Conservation (phyloP, 2,113 vertebrate genomes). For the Colinus virginianus region DNA sequence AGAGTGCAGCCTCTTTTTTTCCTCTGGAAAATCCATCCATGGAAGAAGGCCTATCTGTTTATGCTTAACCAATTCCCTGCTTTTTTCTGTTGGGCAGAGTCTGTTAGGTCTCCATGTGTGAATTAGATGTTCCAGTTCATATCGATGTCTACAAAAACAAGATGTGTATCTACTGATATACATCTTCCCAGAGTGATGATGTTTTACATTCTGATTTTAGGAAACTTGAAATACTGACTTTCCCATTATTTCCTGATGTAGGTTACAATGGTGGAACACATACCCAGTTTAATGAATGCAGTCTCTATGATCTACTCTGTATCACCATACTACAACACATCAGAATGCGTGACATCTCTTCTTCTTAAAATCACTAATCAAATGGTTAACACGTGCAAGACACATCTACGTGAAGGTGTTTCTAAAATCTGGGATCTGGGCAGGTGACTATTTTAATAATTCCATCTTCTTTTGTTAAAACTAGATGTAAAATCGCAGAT, state of each 20-base stretch:
- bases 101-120: accelerated
- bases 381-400: constrained; percentile 83
- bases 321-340: constrained; percentile 84
- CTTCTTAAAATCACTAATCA: constrained; percentile 89
- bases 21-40: neutral
- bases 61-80: neutral
- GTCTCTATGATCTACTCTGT: constrained; percentile 81
- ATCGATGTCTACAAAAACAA: neutral
- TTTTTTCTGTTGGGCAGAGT: neutral
- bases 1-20: neutral
- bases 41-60: neutral
- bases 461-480: neutral
- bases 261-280: constrained; percentile 76
- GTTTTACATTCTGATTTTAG: neutral
- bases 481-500: neutral
- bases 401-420: constrained; percentile 76
- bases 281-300: constrained; percentile 81
- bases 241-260: neutral
- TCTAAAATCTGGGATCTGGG: constrained; percentile 83
- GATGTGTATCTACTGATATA: neutral
- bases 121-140: neutral
- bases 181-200: neutral
- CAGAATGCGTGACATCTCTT: constrained; percentile 84
- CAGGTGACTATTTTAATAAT: constrained; percentile 72
- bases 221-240: neutral